Evolutionary conservation across 1,140 invertebrate species (phyloP), one percentile per base, ranked within the genome.

Genomic region (Meloidogyne hapla): DNA sequence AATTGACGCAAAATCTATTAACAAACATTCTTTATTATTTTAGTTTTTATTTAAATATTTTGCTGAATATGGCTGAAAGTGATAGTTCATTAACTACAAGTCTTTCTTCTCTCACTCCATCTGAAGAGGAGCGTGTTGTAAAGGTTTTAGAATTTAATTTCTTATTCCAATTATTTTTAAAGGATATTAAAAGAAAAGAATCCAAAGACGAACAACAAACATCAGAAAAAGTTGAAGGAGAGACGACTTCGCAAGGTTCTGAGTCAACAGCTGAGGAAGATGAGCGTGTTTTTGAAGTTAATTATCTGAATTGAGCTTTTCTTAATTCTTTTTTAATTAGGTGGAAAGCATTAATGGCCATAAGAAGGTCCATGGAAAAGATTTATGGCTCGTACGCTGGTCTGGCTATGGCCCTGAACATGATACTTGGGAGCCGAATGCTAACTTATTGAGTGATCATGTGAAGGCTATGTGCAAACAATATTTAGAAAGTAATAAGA

Each of bases 341-440:
- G 76, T 77, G 1, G 76, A 77, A 40, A 63, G 25, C 25, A 77
- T 77, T 23, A 62, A 68, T 12, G 74, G 56, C 0, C 75, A 77
- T 56, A 77, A 77, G 33, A 15, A 15, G 13, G n/a, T 25, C 1
- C 18, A 66, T 21, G 75, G 71, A 21, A 75, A 69, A 15, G 40
- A 64, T 68, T 70, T 61, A 1, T 78, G 61, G 56, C 23, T 45
- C 1, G 77, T 78, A 2, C 78, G 77, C 4, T 78, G 77, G 77
- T 25, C 56, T 45, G 75, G 75, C 15, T 78, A 79, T 69, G 77
- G 78, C 0, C 45, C 76, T n/a, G 56, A 69, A 25, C 64, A 78
- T 18, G 77, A 78, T 26, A 78, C 77, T 6, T 78, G 76, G 75
- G 77, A 78, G 77, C 77, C 77, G 9, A 48, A 40, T 18, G 68